Evolutionary conservation across 1,140 invertebrate genomes (phyloP).

Genomic region (Heliconius nattereri): DNA sequence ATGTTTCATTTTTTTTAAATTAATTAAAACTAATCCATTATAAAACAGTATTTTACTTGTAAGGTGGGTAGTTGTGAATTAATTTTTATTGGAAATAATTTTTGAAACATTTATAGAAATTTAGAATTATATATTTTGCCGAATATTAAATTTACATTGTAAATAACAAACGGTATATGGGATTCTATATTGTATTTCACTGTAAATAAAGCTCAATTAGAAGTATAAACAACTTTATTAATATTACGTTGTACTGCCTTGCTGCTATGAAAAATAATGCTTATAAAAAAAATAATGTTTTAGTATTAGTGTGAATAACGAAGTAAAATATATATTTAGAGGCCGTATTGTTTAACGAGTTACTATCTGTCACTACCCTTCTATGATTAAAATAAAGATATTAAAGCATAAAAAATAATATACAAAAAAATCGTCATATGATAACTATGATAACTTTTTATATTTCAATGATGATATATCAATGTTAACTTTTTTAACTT

Average conservation of each 20-base stretch:
- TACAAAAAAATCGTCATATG: too few relatives aligned
- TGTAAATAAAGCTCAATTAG: slow-evolving; percentile 20
- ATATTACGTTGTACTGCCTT: not conserved
- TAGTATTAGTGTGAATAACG: too few relatives aligned
- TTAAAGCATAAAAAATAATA: too few relatives aligned
- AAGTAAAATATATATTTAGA: too few relatives aligned
- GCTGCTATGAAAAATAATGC: not conserved
- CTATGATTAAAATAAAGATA: not conserved
- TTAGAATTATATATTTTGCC: not conserved
- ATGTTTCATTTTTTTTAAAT: slow-evolving; percentile 22
- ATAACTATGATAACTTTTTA: too few relatives aligned
- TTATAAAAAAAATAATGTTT: too few relatives aligned
- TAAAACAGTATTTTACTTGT: slow-evolving; percentile 6
- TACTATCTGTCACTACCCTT: too few relatives aligned
- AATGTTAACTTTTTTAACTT: too few relatives aligned
- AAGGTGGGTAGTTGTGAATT: not conserved
- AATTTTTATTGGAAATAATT: not conserved
- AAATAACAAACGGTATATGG: slow-evolving; percentile 8
- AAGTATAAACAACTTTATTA: slow-evolving; percentile 26
- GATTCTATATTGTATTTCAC: not conserved
- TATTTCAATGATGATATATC: not conserved
- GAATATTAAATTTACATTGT: not conserved
- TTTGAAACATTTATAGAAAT: not conserved
- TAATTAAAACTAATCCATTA: slow-evolving; percentile 11
- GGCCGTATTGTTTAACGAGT: too few relatives aligned